Conservation (phyloP, 2,888 invertebrate species). For the Tridacna gigas region DNA sequence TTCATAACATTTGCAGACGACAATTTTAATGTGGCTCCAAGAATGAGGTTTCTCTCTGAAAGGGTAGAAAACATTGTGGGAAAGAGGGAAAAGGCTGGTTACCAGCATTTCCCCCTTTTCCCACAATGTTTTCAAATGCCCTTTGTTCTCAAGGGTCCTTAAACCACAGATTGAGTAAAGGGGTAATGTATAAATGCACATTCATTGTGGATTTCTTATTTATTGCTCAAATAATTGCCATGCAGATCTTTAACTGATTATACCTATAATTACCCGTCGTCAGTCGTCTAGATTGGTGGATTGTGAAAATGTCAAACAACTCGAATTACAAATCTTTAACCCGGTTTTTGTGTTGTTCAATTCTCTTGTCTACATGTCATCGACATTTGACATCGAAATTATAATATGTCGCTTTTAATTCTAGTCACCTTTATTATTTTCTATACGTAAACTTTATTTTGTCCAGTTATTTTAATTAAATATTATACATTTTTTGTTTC, state of each 20-base stretch:
- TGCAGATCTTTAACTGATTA: neutral
- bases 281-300: neutral
- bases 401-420: conserved; percentile 4
- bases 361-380: conserved; percentile 12
- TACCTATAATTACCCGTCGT: neutral
- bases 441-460: neutral
- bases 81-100: neutral
- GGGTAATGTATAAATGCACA: neutral
- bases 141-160: neutral
- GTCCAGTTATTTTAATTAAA: neutral
- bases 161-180: neutral
- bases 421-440: neutral
- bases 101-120: neutral
- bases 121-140: neutral
- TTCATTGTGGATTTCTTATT: neutral
- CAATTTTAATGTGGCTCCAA: too few relatives aligned
- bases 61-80: neutral
- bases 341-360: neutral
- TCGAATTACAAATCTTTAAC: neutral
- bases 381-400: neutral
- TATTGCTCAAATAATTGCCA: neutral
- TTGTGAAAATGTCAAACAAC: neutral
- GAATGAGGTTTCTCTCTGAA: too few relatives aligned
- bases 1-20: too few relatives aligned
- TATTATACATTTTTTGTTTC: neutral